Evolutionary conservation across 2,888 invertebrate genomes (phyloP).

Genomic region (Rugalucina vietnamica): DNA sequence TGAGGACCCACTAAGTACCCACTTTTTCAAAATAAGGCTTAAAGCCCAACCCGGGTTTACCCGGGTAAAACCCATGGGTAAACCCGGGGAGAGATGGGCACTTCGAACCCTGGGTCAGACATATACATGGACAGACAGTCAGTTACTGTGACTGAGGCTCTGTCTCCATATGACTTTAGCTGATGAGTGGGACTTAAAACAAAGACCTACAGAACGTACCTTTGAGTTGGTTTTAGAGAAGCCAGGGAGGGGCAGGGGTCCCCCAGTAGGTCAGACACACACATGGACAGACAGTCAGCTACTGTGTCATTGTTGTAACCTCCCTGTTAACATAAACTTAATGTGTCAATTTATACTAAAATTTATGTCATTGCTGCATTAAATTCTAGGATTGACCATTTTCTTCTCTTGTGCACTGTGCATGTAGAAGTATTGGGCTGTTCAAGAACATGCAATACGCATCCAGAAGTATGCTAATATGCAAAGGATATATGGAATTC

Average conservation of each 20-base stretch:
- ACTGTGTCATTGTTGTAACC: constrained; percentile 95
- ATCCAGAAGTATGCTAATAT: no score
- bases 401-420: no score
- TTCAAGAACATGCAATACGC: no score
- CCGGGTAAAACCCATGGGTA: no score
- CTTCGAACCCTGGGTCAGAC: constrained; percentile 91
- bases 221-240: constrained; percentile 15
- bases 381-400: no score
- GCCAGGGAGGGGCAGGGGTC: constrained; percentile 90
- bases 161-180: constrained; percentile 89
- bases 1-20: no score
- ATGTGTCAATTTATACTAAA: not conserved
- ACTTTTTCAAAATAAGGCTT: no score
- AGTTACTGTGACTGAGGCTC: constrained; percentile 93
- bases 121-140: constrained; percentile 94
- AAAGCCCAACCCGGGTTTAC: no score
- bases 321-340: constrained; percentile 85
- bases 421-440: no score
- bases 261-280: constrained; percentile 91
- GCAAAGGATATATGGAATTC: no score
- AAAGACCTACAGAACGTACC: not conserved
- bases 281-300: constrained; percentile 93
- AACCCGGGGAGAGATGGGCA: constrained; percentile 89
- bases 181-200: not conserved
- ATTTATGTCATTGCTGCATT: no score